A percentile compares a stretch with the other conserved stretches of the same genome.
Evolutionary conservation across 2,113 vertebrate species (phyloP).

Genomic region (Melanocharis versteri): DNA sequence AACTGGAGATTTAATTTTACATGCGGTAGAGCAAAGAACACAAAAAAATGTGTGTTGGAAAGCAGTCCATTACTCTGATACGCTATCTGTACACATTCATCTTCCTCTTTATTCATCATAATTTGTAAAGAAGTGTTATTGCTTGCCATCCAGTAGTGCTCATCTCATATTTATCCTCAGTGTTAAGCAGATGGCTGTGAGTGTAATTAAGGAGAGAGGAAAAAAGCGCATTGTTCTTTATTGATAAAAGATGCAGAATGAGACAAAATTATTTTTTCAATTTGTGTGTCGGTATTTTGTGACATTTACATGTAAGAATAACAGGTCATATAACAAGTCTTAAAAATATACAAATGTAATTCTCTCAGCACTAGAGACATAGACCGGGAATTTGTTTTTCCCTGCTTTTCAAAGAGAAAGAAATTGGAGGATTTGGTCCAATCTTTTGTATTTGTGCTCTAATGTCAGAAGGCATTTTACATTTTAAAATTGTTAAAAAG

Average conservation of each 20-base stretch:
- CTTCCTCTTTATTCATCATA: constrained; percentile 64
- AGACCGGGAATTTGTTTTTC: neutral
- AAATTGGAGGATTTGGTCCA: neutral
- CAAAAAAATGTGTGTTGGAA: constrained; percentile 54
- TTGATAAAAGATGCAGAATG: constrained; percentile 33
- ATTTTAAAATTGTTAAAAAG: neutral
- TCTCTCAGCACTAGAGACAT: neutral
- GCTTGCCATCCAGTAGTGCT: constrained; percentile 41
- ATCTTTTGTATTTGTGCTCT: neutral
- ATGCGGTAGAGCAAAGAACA: constrained; percentile 49
- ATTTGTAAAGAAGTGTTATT: constrained; percentile 66
- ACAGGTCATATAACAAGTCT: neutral
- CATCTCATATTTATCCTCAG: constrained; percentile 43
- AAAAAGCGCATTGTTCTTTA: constrained; percentile 9
- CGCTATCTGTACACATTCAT: constrained; percentile 62
- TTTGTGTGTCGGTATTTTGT: constrained; percentile 44
- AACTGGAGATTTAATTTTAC: constrained; percentile 58
- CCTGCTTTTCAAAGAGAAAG: neutral
- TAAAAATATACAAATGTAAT: neutral
- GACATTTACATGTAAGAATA: constrained; percentile 6
- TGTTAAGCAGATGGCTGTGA: constrained; percentile 59
- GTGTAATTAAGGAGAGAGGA: constrained; percentile 67
- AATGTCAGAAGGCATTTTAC: neutral
- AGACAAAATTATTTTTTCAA: constrained; percentile 38
- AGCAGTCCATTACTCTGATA: constrained; percentile 51